Conservation (phyloP, 2,888 invertebrate genomes). For the Conistra vaccinii region DNA sequence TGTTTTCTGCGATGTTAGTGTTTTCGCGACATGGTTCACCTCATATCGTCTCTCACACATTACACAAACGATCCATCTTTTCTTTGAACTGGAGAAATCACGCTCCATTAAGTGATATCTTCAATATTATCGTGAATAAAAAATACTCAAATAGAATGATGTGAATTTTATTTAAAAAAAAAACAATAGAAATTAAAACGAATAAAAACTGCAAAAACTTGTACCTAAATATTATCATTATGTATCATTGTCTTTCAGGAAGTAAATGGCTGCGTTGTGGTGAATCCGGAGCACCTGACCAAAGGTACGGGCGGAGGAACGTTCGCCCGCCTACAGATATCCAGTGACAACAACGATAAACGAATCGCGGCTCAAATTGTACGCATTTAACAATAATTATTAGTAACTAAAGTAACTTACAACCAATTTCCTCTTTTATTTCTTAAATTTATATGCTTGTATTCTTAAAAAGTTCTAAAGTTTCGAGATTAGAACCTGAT, state of each 20-base stretch:
- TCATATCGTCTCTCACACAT: no score
- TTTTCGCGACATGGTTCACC: background rate
- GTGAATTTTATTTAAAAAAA: background rate
- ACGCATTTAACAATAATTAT: constrained; percentile 77
- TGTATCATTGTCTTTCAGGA: constrained; percentile 87
- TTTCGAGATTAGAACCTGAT: background rate
- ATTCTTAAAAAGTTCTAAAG: background rate
- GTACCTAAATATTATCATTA: background rate
- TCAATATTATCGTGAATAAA: background rate
- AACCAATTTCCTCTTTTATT: constrained; percentile 41
- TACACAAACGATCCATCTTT: background rate
- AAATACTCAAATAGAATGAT: background rate
- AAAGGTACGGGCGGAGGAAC: constrained; percentile 95
- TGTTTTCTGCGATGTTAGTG: no score
- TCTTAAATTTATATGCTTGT: background rate
- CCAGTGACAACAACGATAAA: constrained; percentile 71
- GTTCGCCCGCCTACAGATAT: constrained; percentile 93
- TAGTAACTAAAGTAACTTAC: constrained; percentile 19
- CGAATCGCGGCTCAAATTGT: constrained; percentile 83
- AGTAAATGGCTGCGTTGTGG: constrained; percentile 94
- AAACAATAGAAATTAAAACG: background rate
- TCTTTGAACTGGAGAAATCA: background rate
- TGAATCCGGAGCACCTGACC: constrained; percentile 96
- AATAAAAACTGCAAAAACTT: background rate
- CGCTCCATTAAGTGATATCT: background rate